phyloP scores from a whole-genome alignment of 2,113 vertebrate species.

The Zosterops japonicus region DNA sequence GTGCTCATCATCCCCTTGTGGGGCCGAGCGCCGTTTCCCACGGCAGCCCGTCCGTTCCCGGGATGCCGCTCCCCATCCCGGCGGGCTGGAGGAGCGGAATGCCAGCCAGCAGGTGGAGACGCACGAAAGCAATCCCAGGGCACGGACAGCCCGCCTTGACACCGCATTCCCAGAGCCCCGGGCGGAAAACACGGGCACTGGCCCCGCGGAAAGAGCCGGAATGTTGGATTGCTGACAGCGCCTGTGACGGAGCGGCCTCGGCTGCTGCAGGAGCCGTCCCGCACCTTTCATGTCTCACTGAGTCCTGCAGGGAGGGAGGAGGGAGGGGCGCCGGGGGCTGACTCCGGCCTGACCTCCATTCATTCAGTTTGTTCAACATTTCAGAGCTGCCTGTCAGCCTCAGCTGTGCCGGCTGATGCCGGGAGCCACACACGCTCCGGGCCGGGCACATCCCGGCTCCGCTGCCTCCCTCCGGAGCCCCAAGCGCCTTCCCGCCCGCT shows the following conservation, averaged over 20 bases:
- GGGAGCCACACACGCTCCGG: not conserved
- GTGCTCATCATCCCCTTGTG: not conserved
- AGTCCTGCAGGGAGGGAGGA: not conserved
- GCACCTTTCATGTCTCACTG: not conserved
- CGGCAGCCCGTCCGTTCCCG: not conserved
- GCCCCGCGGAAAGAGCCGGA: not conserved
- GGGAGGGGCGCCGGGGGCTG: not conserved
- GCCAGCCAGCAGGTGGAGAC: constrained; percentile 74
- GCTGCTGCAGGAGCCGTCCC: not conserved
- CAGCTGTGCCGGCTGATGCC: constrained; percentile 21
- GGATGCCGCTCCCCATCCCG: not conserved
- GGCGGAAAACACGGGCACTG: not conserved
- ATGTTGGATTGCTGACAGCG: not conserved
- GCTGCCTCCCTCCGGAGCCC: not conserved
- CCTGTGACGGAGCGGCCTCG: not conserved
- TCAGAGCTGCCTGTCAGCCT: constrained; percentile 21
- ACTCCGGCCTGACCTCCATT: constrained; percentile 18
- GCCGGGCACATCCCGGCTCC: not conserved
- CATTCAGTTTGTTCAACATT: constrained; percentile 24
- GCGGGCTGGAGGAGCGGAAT: not conserved
- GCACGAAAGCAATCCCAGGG: constrained; percentile 60
- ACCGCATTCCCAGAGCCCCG: constrained; percentile 41
- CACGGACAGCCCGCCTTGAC: not conserved
- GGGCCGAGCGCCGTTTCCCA: not conserved
- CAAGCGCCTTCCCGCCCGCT: not conserved